phyloP scores from a whole-genome alignment of 2,797 vertebrate species.

The Lacerta bilineata region DNA sequence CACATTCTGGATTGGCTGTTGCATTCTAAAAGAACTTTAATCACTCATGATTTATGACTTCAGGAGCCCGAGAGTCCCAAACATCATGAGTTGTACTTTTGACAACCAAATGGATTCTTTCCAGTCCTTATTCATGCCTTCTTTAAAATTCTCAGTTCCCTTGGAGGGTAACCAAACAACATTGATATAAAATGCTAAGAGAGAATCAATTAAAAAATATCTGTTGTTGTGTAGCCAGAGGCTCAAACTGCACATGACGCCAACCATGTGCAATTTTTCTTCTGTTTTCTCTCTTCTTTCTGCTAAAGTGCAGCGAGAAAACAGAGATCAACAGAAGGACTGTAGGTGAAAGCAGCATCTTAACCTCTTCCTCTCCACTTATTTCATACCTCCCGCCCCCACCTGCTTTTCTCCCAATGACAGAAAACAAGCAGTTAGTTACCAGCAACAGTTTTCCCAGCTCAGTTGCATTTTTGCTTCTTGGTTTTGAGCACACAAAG shows the following conservation, averaged over 20 bases:
- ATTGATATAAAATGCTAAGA: background rate
- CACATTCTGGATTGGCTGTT: background rate
- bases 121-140: background rate
- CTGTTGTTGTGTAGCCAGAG: background rate
- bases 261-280: background rate
- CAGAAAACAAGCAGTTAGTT: background rate
- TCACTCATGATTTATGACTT: background rate
- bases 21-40: background rate
- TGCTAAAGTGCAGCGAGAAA: background rate
- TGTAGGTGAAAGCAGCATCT: background rate
- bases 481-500: background rate
- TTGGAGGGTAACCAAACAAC: background rate
- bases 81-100: background rate
- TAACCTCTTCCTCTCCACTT: background rate
- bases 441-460: background rate
- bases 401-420: background rate
- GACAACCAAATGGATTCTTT: background rate
- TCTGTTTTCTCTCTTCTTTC: background rate
- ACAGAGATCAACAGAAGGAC: background rate
- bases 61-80: background rate
- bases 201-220: background rate
- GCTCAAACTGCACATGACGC: background rate
- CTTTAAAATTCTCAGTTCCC: background rate
- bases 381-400: background rate
- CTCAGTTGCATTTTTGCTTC: no score